Conservation (phyloP, 2,113 vertebrate genomes). For the Pseudonaja textilis region DNA sequence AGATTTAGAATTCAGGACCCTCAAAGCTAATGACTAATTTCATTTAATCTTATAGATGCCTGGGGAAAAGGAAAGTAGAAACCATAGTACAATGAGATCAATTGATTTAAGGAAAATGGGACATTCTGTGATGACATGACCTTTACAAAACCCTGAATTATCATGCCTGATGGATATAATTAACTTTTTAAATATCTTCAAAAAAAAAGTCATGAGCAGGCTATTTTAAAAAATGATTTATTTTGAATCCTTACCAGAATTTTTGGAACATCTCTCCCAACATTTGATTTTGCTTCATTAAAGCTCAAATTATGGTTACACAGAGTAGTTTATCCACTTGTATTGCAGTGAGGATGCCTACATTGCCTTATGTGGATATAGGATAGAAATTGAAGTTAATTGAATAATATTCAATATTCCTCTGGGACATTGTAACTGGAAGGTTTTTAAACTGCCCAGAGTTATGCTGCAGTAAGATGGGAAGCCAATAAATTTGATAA, state of each 20-base stretch:
- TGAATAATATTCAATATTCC: not conserved
- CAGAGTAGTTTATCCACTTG: not conserved
- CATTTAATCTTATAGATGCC: conserved; percentile 22
- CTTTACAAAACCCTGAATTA: conserved; percentile 33
- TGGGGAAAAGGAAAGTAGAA: conserved; percentile 39
- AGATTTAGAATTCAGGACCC: not conserved
- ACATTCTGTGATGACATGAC: conserved; percentile 37
- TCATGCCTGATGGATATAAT: conserved; percentile 29
- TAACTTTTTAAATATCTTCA: conserved; percentile 39
- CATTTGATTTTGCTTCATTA: not conserved
- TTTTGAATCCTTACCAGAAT: not conserved
- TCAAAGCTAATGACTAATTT: not conserved
- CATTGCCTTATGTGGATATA: conserved; percentile 10
- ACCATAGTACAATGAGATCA: conserved; percentile 34
- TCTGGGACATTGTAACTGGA: not conserved
- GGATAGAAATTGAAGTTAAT: conserved; percentile 20
- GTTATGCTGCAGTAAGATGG: not conserved
- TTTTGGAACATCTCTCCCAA: not conserved
- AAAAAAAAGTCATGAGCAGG: conserved; percentile 2
- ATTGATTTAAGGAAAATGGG: conserved; percentile 52
- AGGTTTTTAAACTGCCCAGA: not conserved
- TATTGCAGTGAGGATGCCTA: not conserved
- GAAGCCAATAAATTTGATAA: not conserved
- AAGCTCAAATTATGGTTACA: not conserved
- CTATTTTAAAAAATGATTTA: not conserved